Base-by-base conservation (phyloP, 1,140 invertebrate species). In the Holcopasites calliopsidis region DNA sequence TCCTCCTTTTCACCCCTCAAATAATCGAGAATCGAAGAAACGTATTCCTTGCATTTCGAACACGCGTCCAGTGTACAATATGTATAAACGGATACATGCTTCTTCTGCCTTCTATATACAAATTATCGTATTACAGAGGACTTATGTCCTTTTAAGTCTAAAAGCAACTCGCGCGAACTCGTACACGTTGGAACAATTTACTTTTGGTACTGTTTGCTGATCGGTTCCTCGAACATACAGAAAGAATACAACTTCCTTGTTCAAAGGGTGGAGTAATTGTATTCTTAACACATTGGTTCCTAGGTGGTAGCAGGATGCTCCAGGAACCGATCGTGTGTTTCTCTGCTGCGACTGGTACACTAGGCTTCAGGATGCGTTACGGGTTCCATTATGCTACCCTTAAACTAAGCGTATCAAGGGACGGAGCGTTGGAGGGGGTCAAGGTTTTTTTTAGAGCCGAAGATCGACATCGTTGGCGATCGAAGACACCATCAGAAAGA, bases 141-240 rank as follows among this genome's bases (percentile, higher is more conserved):
- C n/a, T 72, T 76, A 60, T 49, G 47, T 35, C 31, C 31, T 31
- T 6, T 77, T 68, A 77, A 28, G 50, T 55, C 54, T 79, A 70
- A 49, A 78, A 78, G 66, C 55, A 54, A 54, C 28, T 71, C 26
- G 52, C 52, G 40, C 13, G 57, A 50, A 49, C 54, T 76, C 57
- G 44, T 18, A 68, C 50, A 64, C 16, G 44, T 72, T 44, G 79
- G 76, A 86, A 83, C 82, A 80, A 85, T 88, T 80, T n/a, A 79
- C 69, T 85, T 87, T 87, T 87, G 82, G 84, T 87, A 83, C 77
- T 86, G 84, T 69, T 55, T 85, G 52, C 69, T 61, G 55, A 81
- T 82, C 79, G 79, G 73, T 83, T 85, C 80, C 76, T 81, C 65
- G 72, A 85, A 80, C 74, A 50, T 76, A 65, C 52, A 21, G 28